Conservation (phyloP, 2,113 vertebrate species). For the Brachirus orientalis region DNA sequence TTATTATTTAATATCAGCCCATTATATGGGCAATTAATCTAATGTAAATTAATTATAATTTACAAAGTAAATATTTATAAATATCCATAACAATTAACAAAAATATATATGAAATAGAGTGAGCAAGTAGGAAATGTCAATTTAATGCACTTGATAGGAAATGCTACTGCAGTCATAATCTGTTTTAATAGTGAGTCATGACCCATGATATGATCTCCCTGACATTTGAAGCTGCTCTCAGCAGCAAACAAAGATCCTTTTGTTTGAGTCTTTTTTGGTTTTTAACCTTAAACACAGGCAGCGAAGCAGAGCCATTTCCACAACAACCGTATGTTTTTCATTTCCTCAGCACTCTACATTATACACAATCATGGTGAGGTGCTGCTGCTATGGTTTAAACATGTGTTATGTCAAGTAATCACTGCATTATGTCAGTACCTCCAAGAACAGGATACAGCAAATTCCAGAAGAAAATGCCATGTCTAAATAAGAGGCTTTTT, state of each 20-base stretch:
- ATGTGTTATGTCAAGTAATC: slow-evolving; percentile 16
- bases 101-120: neutral
- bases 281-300: slow-evolving; percentile 39
- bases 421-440: slow-evolving; percentile 38
- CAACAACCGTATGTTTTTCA: slow-evolving; percentile 42
- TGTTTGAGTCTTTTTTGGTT: slow-evolving; percentile 49
- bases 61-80: no score
- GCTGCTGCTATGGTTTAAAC: neutral
- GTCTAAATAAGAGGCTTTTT: slow-evolving; percentile 29
- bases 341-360: slow-evolving; percentile 41
- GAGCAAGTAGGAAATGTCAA: neutral
- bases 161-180: slow-evolving; percentile 55
- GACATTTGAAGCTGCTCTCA: slow-evolving; percentile 63
- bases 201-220: slow-evolving; percentile 58
- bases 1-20: no score
- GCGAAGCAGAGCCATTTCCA: neutral
- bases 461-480: slow-evolving; percentile 21
- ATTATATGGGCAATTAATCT: no score
- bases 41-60: no score
- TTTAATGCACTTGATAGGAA: slow-evolving; percentile 52
- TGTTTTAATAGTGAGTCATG: slow-evolving; percentile 59
- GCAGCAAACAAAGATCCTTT: slow-evolving; percentile 52
- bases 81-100: neutral
- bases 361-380: neutral
- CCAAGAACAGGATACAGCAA: slow-evolving; percentile 30